phyloP scores from a whole-genome alignment of 1,140 invertebrate genomes.

The Lanistes nyassanus region DNA sequence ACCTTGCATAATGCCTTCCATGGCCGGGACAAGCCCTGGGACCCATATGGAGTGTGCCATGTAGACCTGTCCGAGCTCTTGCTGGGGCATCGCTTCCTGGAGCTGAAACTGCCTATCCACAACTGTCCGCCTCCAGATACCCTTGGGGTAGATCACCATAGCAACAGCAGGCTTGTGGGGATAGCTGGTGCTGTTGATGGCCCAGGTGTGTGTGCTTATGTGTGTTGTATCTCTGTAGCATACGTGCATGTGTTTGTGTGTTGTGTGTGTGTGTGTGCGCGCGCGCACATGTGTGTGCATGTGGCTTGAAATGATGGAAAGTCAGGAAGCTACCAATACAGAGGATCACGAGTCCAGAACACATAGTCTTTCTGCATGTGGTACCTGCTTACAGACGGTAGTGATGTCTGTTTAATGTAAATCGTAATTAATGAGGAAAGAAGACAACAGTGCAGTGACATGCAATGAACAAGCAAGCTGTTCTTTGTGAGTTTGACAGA shows the following conservation, averaged over 20 bases:
- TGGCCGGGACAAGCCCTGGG: conserved; percentile 61
- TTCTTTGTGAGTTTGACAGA: no score
- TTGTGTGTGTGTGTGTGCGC: conserved; percentile 19
- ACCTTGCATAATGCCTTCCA: conserved; percentile 64
- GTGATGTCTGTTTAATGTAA: no score
- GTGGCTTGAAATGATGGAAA: background rate
- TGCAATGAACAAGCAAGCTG: no score
- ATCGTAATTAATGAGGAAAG: no score
- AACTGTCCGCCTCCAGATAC: conserved; percentile 61
- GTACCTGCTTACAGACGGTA: no score
- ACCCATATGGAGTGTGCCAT: conserved; percentile 63
- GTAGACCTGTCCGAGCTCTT: conserved; percentile 63
- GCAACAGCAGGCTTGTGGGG: conserved; percentile 51
- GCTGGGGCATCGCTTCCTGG: conserved; percentile 58
- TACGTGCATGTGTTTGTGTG: background rate
- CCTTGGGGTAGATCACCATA: conserved; percentile 40
- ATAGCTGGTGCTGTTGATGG: conserved; percentile 63
- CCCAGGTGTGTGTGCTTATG: conserved; percentile 47
- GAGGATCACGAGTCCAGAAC: no score
- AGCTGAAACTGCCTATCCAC: conserved; percentile 60
- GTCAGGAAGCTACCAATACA: no score
- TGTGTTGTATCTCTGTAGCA: no score
- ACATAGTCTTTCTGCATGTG: background rate
- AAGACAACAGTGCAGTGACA: no score
- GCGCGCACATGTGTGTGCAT: background rate